A percentile compares a stretch with the other conserved stretches of the same genome.
Conservation (phyloP, 2,888 invertebrate species). For the Ormia ochracea region DNA sequence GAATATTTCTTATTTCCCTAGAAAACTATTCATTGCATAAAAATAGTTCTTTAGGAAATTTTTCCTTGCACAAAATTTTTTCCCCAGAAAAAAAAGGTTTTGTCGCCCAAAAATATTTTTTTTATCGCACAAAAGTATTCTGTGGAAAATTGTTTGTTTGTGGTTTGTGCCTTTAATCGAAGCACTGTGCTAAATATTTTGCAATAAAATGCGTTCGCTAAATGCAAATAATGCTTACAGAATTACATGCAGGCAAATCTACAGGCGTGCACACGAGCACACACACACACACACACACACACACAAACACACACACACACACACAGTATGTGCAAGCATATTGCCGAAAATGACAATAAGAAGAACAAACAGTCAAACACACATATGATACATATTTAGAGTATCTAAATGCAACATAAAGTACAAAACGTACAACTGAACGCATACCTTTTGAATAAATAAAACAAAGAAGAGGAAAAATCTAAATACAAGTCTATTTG, state of each 20-base stretch:
- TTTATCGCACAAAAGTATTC: neutral
- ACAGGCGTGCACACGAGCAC: neutral
- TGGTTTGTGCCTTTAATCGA: neutral
- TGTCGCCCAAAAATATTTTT: too few species aligned
- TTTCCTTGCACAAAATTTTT: neutral
- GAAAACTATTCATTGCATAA: neutral
- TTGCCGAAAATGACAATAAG: constrained; percentile 25
- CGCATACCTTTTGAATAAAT: constrained; percentile 26
- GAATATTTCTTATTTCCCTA: neutral
- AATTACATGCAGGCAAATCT: neutral
- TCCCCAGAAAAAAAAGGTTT: too few species aligned
- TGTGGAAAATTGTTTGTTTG: neutral
- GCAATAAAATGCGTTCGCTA: constrained; percentile 30
- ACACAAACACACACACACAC: neutral
- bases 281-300: neutral
- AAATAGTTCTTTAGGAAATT: neutral
- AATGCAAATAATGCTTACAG: constrained; percentile 35
- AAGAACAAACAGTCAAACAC: neutral
- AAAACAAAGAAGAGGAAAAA: neutral
- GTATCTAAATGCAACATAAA: constrained; percentile 10
- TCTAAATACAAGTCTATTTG: constrained; percentile 20
- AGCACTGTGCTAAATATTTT: constrained; percentile 33
- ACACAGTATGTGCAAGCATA: neutral
- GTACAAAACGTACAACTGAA: neutral
- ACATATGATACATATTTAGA: constrained; percentile 32